Evolutionary conservation across 2,888 invertebrate species (phyloP).

Genomic region (Metellina segmentata): DNA sequence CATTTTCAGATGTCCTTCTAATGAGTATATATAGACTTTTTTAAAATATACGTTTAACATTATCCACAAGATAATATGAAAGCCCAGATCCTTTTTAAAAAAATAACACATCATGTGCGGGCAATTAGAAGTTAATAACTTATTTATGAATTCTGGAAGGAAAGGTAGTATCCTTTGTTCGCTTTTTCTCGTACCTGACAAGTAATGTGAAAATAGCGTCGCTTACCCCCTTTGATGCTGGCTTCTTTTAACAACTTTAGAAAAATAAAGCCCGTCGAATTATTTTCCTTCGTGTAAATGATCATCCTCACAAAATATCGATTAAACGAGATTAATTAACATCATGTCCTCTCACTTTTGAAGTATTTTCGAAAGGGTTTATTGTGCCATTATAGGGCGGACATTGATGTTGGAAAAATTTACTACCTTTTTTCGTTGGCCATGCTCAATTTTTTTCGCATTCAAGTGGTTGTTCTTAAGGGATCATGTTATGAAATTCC

Average conservation of each 20-base stretch:
- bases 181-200: neutral
- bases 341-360: neutral
- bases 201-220: no score
- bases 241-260: neutral
- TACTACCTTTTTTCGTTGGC: slow-evolving; percentile 8
- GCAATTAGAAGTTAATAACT: neutral
- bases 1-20: neutral
- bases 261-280: neutral
- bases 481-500: slow-evolving; percentile 40
- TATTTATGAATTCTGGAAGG: neutral
- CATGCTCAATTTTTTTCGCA: slow-evolving; percentile 5
- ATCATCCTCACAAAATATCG: slow-evolving; percentile 9
- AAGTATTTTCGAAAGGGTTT: slow-evolving; percentile 20
- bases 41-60: neutral
- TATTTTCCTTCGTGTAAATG: slow-evolving; percentile 30
- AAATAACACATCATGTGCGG: neutral
- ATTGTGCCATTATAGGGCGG: slow-evolving; percentile 38
- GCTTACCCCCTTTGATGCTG: neutral
- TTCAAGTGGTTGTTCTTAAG: slow-evolving; percentile 24
- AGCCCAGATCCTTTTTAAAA: neutral
- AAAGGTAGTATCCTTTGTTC: neutral
- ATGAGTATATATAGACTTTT: neutral
- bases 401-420: slow-evolving; percentile 27
- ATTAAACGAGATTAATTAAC: slow-evolving; percentile 49
- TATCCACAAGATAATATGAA: neutral